Evolutionary conservation across 2,888 invertebrate species (phyloP).

Genomic region (Drosophila meridionalis): DNA sequence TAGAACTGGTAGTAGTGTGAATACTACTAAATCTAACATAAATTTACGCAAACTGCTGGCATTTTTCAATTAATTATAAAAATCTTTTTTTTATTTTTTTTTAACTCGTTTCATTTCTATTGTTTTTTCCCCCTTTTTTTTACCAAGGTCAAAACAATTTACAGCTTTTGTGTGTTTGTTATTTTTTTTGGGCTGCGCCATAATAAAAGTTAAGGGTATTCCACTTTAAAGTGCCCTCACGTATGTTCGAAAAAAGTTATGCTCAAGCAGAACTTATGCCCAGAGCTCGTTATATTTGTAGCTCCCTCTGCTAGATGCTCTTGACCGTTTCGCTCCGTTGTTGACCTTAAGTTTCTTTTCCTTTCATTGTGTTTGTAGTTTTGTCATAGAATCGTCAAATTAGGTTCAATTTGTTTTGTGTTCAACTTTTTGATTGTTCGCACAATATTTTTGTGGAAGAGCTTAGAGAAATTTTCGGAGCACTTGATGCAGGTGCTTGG

Average conservation of each 20-base stretch:
- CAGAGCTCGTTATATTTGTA: conserved; percentile 21
- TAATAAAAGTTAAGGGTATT: conserved; percentile 28
- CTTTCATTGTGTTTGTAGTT: conserved; percentile 8
- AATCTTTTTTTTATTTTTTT: neutral
- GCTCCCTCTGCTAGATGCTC: conserved; percentile 11
- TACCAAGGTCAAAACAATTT: conserved; percentile 33
- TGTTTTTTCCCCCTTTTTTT: neutral
- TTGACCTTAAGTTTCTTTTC: conserved; percentile 32
- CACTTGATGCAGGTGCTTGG: conserved; percentile 7
- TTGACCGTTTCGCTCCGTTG: conserved; percentile 24
- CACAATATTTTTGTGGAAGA: conserved; percentile 16
- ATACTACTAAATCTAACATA: conserved; percentile 20
- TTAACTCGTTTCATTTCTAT: neutral
- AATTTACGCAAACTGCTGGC: neutral
- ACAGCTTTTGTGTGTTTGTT: conserved; percentile 8
- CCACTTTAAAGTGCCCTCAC: conserved; percentile 39
- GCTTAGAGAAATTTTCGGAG: conserved; percentile 12
- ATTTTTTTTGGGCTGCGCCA: conserved; percentile 6
- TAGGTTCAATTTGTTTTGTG: conserved; percentile 57
- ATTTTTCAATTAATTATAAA: conserved; percentile 16
- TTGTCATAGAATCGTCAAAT: conserved; percentile 44
- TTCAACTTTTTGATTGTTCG: conserved; percentile 52
- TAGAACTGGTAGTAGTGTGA: neutral
- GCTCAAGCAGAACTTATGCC: conserved; percentile 20
- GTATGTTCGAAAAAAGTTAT: conserved; percentile 43